Conservation (phyloP, 2,797 vertebrate species). For the Austrolebias charrua region DNA sequence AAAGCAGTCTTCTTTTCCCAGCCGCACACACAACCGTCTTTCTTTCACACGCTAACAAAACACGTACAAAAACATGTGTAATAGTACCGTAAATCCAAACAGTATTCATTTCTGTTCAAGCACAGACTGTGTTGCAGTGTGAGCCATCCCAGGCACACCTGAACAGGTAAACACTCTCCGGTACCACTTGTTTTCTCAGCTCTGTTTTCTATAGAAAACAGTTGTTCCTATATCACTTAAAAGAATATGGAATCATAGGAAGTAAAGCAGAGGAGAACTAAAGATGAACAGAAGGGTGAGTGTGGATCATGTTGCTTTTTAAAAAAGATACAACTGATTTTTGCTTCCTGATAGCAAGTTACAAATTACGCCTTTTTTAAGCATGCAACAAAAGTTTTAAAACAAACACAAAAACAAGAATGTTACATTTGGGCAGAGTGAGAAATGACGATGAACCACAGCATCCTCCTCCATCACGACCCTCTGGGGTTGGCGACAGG, state of each 20-base stretch:
- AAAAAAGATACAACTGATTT: background rate
- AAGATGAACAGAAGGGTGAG: background rate
- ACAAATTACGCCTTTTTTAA: background rate
- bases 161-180: constrained; percentile 6
- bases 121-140: constrained; percentile 21
- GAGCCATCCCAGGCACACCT: constrained; percentile 22
- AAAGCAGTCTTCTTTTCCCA: constrained; percentile 53
- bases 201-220: background rate
- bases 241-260: constrained; percentile 5
- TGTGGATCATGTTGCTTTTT: background rate
- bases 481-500: too few relatives aligned
- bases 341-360: background rate
- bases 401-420: too few relatives aligned
- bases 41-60: constrained; percentile 39
- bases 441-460: background rate
- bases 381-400: too few relatives aligned
- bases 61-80: constrained; percentile 50
- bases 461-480: background rate
- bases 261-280: background rate
- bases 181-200: background rate
- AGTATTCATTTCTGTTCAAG: constrained; percentile 18
- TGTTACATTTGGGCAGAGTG: background rate
- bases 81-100: constrained; percentile 40
- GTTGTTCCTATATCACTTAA: background rate
- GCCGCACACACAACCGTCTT: constrained; percentile 31